Conservation (phyloP, 1,140 invertebrate species). For the Capitella teleta region DNA sequence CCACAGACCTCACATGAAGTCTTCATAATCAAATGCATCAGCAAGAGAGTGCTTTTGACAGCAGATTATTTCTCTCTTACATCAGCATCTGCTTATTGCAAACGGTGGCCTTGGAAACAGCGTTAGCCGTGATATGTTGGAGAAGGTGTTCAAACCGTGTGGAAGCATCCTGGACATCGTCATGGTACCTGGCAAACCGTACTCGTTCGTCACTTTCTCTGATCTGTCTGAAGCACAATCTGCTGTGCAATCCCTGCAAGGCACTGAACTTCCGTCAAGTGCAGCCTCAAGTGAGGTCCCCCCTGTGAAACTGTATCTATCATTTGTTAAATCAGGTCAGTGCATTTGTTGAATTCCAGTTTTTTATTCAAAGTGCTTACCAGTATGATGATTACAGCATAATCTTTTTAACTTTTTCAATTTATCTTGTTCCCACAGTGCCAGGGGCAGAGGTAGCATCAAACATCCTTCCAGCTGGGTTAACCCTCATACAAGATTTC, state of each 20-base stretch:
- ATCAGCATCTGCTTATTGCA: conserved; percentile 51
- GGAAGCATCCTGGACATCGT: conserved; percentile 48
- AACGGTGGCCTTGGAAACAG: conserved; percentile 67
- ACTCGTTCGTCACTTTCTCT: conserved; percentile 56
- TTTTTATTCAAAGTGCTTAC: neutral
- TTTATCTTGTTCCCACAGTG: conserved; percentile 4
- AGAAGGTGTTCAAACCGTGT: conserved; percentile 44
- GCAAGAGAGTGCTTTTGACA: too few species aligned
- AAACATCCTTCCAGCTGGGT: conserved; percentile 48
- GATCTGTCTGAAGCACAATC: conserved; percentile 42
- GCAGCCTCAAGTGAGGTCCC: conserved; percentile 5
- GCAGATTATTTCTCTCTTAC: neutral
- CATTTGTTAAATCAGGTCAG: conserved; percentile 50
- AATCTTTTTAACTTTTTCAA: neutral
- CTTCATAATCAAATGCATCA: too few species aligned
- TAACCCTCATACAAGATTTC: conserved; percentile 63
- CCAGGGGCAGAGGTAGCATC: neutral
- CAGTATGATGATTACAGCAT: neutral
- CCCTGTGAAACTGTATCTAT: conserved; percentile 50
- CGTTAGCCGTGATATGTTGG: conserved; percentile 51
- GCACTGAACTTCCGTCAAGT: conserved; percentile 39
- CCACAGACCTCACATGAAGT: too few species aligned
- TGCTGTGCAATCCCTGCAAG: conserved; percentile 46
- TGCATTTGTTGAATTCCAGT: neutral
- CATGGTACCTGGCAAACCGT: conserved; percentile 62